Evolutionary conservation across 2,888 invertebrate genomes (phyloP), one percentile per base, ranked within the genome.

Genomic region (Linnaemya vulpina): DNA sequence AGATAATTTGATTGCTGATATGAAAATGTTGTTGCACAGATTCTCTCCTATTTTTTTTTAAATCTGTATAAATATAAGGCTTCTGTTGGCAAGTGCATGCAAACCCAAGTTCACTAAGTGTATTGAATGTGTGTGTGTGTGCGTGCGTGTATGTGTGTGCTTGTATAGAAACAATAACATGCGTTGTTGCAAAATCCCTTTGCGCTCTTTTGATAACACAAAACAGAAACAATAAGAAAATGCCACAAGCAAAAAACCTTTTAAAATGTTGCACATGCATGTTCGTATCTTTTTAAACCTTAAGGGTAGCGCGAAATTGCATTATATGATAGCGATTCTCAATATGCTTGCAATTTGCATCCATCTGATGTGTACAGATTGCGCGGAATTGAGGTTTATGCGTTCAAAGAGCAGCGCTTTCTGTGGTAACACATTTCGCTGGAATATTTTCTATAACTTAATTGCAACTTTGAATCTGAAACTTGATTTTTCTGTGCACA

Each of bases 161-260:
- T 35, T 20, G 5, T 11, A 30, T 8, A 49, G 3, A 15, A 40
- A 38, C 40, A 71, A 38, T 25, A 46, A 58, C 11, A 58, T 8
- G 20, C 46, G 8, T 46, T 58, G 13, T 63, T 35, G 20, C 9
- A 46, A 7, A 38, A 40, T 62, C 62, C 62, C 62, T 70, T 40
- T 62, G 62, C 35, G 60, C 68, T 70, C 68, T 68, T 78, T 70
- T 70, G 49, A 51, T 51, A 70, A 30, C 25, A 68, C 30, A 17
- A 60, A 60, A 77, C 20, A 67, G 7, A 35, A 58, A 60, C 35
- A 70, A 51, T 20, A 11, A 25, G 17, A 49, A 55, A n/a, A 49
- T 17, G 53, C 75, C n/a, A 17, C 53, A 15, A 53, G 40, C 51
- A 63, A 46, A 58, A 11, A 30, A 55, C 11, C 5, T 55, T 55